Conservation (phyloP, 2,113 vertebrate species). For the Daphoenositta chrysoptera region DNA sequence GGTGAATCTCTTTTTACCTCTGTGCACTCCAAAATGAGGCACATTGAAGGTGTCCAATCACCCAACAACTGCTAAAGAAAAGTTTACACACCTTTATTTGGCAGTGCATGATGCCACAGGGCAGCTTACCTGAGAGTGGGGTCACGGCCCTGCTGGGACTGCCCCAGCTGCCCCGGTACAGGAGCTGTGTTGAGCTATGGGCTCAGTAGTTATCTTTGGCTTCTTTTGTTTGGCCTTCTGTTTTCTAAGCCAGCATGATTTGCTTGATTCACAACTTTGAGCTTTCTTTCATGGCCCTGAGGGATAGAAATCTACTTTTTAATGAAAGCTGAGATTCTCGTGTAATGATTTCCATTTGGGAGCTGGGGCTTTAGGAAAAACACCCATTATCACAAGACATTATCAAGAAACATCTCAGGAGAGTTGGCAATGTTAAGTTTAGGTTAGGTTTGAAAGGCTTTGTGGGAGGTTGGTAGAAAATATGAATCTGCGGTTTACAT, state of each 20-base stretch:
- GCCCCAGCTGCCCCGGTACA: rapidly evolving
- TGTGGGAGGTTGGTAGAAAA: slow-evolving; percentile 8
- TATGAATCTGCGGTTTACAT: background rate
- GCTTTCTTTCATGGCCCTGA: background rate
- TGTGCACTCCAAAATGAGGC: background rate
- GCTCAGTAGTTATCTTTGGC: background rate
- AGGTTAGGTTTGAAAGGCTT: background rate
- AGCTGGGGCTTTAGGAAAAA: background rate
- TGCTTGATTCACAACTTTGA: background rate
- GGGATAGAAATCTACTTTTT: background rate
- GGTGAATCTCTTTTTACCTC: background rate
- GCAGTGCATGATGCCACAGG: background rate
- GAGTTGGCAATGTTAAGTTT: background rate
- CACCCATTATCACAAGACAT: background rate
- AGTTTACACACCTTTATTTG: background rate
- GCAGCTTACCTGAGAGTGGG: background rate
- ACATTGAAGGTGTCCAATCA: background rate
- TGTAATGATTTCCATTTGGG: background rate
- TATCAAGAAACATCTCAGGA: background rate
- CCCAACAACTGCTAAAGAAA: background rate
- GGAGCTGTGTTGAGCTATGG: background rate
- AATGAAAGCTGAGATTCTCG: background rate
- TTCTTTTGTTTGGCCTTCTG: background rate
- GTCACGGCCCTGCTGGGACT: background rate
- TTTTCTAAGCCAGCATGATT: background rate